Conservation (phyloP, 2,797 vertebrate species). For the Onychomys leucogaster region DNA sequence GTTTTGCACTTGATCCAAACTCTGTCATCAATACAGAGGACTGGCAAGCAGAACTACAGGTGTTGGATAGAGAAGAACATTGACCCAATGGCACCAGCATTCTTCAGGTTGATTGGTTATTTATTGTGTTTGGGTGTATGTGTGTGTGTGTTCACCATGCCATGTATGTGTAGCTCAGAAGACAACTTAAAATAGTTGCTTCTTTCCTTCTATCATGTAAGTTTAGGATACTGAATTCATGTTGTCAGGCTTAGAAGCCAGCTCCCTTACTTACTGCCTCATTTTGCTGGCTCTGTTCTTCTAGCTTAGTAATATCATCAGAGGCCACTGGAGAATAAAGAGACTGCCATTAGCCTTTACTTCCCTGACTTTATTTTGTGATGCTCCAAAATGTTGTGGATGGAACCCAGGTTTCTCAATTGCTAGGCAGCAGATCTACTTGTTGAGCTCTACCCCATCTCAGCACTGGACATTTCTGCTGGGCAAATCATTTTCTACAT, state of each 20-base stretch:
- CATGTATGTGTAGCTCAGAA: background rate
- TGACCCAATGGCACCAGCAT: background rate
- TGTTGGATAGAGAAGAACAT: background rate
- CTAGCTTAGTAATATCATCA: background rate
- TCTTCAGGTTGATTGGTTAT: background rate
- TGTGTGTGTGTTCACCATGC: background rate
- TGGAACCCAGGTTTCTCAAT: background rate
- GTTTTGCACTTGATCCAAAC: background rate
- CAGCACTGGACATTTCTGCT: background rate
- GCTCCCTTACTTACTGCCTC: background rate
- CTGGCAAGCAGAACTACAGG: background rate
- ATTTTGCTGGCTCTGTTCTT: background rate
- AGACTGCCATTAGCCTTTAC: background rate
- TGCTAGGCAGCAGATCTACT: background rate
- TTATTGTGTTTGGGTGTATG: background rate
- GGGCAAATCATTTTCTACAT: background rate
- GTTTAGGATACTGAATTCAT: background rate
- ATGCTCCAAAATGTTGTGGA: background rate
- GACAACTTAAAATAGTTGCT: no score
- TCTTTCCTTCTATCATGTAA: background rate
- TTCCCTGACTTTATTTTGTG: background rate
- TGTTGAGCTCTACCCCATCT: background rate
- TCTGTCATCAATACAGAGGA: background rate
- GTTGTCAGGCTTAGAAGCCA: fast-evolving
- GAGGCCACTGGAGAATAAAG: background rate